Base-by-base conservation (phyloP, 2,797 vertebrate species). In the Setipinna tenuifilis region DNA sequence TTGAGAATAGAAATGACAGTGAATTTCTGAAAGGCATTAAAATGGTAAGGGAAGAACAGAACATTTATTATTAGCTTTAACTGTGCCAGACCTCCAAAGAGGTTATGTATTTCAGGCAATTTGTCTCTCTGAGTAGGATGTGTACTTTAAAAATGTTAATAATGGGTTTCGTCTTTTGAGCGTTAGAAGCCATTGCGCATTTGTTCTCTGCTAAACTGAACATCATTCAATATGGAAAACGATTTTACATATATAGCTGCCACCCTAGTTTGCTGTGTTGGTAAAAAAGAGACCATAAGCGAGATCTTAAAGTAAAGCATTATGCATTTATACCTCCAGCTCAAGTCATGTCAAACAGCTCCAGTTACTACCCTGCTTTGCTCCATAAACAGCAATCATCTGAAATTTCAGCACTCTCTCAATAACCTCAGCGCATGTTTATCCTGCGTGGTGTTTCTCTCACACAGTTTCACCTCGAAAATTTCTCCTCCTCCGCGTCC, bases 381-480 rank as follows among this genome's bases (percentile, higher is more conserved):
- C 48, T 50, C 28, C 48, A 78, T 41, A 85, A 88, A 84, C 88
- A 50, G 6, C 86, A 82, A 41, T 35, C 85, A n/a, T 85, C 62
- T 83, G 78, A 62, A 85, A 85, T 89, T 89, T 89, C 87, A 87
- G 84, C 87, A 85, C 84, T 85, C 86, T 83, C 81, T 90, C 84
- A 84, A 87, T 87, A 87, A 82, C 59, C 58, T 85, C 50, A 83
- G 85, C 82, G 81, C 46, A n/a, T 85, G 88, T 88, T 89, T 89
- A 88, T 86, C 81, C 87, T 82, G 83, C 5, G 81, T 31, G 86
- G 86, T 82, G 82, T 84, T 82, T 68, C 85, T 89, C 88, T 86
- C 84, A 87, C 86, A 83, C 82, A 68, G 83, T 86, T 83, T 81
- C 87, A 87, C 88, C 84, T 89, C 88, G 87, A 88, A 81, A 50